phyloP scores from a whole-genome alignment of 2,888 invertebrate genomes.

The Cosmia pyralina region DNA sequence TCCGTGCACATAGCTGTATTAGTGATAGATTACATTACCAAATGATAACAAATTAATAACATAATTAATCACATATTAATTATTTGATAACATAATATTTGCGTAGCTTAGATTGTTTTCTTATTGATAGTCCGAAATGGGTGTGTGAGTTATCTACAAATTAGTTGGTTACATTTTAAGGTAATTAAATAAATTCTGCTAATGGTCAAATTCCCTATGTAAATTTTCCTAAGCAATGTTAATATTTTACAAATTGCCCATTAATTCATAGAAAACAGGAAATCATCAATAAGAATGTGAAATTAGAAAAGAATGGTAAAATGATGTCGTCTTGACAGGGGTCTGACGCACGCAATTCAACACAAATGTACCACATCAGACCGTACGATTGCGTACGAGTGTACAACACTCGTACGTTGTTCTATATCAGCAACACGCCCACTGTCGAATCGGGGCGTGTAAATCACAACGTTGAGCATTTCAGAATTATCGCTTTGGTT shows the following conservation, averaged over 20 bases:
- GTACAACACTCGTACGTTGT: neutral
- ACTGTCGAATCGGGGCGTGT: neutral
- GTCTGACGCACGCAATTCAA: conserved; percentile 4
- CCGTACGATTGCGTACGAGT: neutral
- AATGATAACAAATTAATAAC: conserved; percentile 41
- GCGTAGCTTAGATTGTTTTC: conserved; percentile 5
- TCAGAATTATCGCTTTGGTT: conserved; percentile 15
- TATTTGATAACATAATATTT: conserved; percentile 45
- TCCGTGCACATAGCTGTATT: conserved; percentile 15
- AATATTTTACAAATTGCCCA: neutral
- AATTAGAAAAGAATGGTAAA: neutral
- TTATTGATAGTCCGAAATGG: neutral
- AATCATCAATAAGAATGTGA: neutral
- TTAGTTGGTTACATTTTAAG: neutral
- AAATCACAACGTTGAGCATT: conserved; percentile 18
- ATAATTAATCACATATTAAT: conserved; percentile 49
- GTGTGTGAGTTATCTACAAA: conserved; percentile 8
- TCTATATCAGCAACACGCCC: conserved; percentile 19
- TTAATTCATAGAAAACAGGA: neutral
- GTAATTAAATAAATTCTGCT: neutral
- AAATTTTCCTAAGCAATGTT: neutral
- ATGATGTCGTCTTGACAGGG: neutral
- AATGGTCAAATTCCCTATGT: neutral
- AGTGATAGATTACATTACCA: conserved; percentile 38
- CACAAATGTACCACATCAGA: neutral